Conservation (phyloP, 2,888 invertebrate genomes). For the Acleris literana region DNA sequence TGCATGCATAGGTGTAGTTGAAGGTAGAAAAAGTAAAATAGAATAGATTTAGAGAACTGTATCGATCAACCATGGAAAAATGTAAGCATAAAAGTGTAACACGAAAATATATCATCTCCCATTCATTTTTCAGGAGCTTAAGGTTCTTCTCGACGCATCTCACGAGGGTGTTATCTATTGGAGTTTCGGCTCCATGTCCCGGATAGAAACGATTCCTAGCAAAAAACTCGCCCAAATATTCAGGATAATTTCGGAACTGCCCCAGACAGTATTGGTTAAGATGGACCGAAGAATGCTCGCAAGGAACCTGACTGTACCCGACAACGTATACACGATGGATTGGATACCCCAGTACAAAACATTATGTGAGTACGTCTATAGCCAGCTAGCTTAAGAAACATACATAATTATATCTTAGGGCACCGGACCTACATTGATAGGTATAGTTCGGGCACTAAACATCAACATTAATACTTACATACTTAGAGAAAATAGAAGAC, state of each 20-base stretch:
- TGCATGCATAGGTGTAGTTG: too few relatives aligned
- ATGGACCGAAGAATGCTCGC: conserved; percentile 76
- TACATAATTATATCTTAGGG: too few relatives aligned
- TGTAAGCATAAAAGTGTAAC: too few relatives aligned
- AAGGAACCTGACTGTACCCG: conserved; percentile 72
- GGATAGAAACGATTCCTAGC: conserved; percentile 79
- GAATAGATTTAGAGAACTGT: too few relatives aligned
- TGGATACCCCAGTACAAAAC: conserved; percentile 84
- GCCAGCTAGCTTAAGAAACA: too few relatives aligned
- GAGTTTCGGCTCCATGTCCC: conserved; percentile 84
- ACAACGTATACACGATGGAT: conserved; percentile 75
- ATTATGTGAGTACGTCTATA: conserved; percentile 66
- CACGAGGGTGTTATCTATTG: conserved; percentile 82
- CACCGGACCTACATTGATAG: too few relatives aligned
- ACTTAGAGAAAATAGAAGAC: too few relatives aligned
- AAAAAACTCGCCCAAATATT: conserved; percentile 75
- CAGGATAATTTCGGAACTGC: conserved; percentile 75
- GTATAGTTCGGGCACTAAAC: too few relatives aligned
- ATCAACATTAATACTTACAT: too few relatives aligned
- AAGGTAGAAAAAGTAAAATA: too few relatives aligned
- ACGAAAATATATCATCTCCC: background rate
- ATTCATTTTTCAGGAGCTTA: conserved; percentile 60
- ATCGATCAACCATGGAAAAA: too few relatives aligned
- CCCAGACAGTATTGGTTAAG: conserved; percentile 82
- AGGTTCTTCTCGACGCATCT: conserved; percentile 70